Conservation (phyloP, 2,797 vertebrate genomes). For the Nannoperca obscura region DNA sequence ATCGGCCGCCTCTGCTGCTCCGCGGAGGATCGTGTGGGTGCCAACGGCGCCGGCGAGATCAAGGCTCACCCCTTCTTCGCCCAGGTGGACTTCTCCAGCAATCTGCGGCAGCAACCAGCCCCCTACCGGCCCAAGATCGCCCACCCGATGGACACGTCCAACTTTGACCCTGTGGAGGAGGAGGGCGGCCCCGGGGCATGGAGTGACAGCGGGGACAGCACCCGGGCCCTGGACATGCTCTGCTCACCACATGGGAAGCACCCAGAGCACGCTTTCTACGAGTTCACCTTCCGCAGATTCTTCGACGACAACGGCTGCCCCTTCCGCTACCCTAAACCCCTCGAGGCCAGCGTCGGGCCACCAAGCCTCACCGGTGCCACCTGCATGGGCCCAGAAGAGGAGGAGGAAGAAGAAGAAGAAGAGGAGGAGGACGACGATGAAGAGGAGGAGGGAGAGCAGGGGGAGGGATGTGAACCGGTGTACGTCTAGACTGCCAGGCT, state of each 20-base stretch:
- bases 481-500: slow-evolving; percentile 87
- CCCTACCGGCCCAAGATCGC: slow-evolving; percentile 96
- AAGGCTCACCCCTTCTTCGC: slow-evolving; percentile 95
- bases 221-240: slow-evolving; percentile 90
- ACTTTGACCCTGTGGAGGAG: slow-evolving; percentile 98
- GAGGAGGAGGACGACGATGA: slow-evolving; percentile 82
- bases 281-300: slow-evolving; percentile 98
- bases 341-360: slow-evolving; percentile 71
- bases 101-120: slow-evolving; percentile 94
- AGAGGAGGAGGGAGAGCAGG: slow-evolving; percentile 86
- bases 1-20: slow-evolving; percentile 95
- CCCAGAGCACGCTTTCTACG: slow-evolving; percentile 97
- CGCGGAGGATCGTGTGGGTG: slow-evolving; percentile 92
- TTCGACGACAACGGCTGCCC: slow-evolving; percentile 98
- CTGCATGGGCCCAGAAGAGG: slow-evolving; percentile 80
- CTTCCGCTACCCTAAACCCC: slow-evolving; percentile 95
- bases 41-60: slow-evolving; percentile 94
- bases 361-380: slow-evolving; percentile 47
- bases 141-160: slow-evolving; percentile 99
- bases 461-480: slow-evolving; percentile 94
- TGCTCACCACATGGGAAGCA: slow-evolving; percentile 91
- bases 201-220: slow-evolving; percentile 92
- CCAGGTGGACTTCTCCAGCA: slow-evolving; percentile 93
- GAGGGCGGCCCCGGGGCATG: slow-evolving; percentile 89
- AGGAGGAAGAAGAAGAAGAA: slow-evolving; percentile 75